Evolutionary conservation across 2,797 vertebrate genomes (phyloP).

Genomic region (Neomorphus geoffroyi): DNA sequence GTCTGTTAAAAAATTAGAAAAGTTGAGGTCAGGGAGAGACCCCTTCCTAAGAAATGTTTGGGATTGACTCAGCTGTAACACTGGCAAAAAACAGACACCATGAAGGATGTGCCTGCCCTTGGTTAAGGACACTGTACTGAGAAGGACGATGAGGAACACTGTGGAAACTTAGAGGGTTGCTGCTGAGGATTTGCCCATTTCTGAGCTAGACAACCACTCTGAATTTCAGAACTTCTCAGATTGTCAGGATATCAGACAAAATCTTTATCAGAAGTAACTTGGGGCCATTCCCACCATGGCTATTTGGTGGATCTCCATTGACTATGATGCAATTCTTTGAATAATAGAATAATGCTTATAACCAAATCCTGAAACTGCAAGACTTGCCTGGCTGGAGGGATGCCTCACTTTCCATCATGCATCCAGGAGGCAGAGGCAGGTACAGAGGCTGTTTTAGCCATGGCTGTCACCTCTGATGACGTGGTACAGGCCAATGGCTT

Average conservation of each 20-base stretch:
- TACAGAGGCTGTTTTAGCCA: background rate
- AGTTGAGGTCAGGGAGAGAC: background rate
- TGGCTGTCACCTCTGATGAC: background rate
- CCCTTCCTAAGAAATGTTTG: background rate
- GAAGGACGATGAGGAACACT: background rate
- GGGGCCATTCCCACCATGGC: fast-evolving
- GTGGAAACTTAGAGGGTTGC: background rate
- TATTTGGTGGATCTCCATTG: background rate
- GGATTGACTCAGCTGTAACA: background rate
- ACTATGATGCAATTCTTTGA: background rate
- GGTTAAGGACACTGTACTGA: background rate
- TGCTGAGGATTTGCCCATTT: background rate
- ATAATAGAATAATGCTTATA: background rate
- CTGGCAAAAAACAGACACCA: background rate
- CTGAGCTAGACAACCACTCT: background rate
- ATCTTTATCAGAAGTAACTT: background rate
- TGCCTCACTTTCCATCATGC: background rate
- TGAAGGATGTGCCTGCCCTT: background rate
- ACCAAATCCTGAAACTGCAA: background rate
- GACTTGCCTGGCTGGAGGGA: background rate
- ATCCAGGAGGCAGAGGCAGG: background rate
- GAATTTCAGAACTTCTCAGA: background rate
- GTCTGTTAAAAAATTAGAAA: background rate
- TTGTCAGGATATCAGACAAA: background rate
- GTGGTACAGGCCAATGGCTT: background rate